Evolutionary conservation across 2,888 invertebrate genomes (phyloP).

Genomic region (Drosophila neutralis): DNA sequence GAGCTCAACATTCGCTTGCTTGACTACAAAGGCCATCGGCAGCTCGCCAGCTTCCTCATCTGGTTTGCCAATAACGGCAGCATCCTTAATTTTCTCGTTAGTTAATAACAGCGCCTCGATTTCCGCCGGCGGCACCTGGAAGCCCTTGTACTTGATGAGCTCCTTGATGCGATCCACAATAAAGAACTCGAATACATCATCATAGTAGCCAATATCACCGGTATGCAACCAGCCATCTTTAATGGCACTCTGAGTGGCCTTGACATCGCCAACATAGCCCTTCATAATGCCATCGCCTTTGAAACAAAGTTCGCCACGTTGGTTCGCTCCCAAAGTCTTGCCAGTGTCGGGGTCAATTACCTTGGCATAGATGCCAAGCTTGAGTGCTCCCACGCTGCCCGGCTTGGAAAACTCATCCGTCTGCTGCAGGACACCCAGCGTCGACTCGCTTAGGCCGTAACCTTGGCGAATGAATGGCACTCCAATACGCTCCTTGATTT

Average conservation of each 20-base stretch:
- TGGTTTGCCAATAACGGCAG: conserved; percentile 92
- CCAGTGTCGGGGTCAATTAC: conserved; percentile 88
- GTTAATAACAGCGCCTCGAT: conserved; percentile 91
- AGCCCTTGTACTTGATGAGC: conserved; percentile 95
- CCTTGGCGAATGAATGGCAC: conserved; percentile 88
- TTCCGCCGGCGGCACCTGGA: conserved; percentile 95
- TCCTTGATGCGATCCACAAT: conserved; percentile 95
- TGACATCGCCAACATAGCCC: conserved; percentile 91
- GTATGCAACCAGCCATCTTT: conserved; percentile 91
- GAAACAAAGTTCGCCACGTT: conserved; percentile 93
- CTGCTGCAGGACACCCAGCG: conserved; percentile 86
- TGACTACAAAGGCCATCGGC: conserved; percentile 91
- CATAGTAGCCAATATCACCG: conserved; percentile 94
- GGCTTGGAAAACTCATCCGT: conserved; percentile 84
- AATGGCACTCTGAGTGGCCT: conserved; percentile 89
- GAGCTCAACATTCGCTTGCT: conserved; percentile 85
- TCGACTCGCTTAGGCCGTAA: conserved; percentile 93
- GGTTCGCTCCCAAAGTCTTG: conserved; percentile 87
- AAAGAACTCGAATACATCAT: conserved; percentile 90
- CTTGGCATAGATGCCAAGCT: conserved; percentile 88
- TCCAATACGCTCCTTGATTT: conserved; percentile 84
- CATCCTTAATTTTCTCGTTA: conserved; percentile 90
- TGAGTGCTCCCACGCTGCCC: conserved; percentile 89
- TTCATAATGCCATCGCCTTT: conserved; percentile 93
- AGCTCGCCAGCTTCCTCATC: conserved; percentile 91